Evolutionary conservation across 2,113 vertebrate species (phyloP), one percentile per base, ranked within the genome.

Genomic region (Misgurnus anguillicaudatus): DNA sequence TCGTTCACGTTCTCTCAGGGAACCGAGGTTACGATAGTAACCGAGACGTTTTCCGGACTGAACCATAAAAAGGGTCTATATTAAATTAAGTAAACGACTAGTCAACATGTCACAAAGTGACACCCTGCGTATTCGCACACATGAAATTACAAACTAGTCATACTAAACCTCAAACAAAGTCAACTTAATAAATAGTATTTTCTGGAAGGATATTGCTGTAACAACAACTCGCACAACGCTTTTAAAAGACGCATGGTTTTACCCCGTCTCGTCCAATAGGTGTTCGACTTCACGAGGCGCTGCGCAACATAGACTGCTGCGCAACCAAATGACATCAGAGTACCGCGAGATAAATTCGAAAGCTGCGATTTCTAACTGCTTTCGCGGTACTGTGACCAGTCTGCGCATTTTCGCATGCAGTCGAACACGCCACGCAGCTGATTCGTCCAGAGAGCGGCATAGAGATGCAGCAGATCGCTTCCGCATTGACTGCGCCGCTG

Each of bases 31-130:
- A 60, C 68, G 3, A 21, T 9, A 6, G 17, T 61, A 0, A 6
- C 5, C 85, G 82, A 87, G 82, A 85, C 81, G 39, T 14, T 31
- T 38, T 31, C 0, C 4, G 83, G 88, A 58, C 79, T 41, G 83
- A 85, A 89, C 92, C 91, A 92, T 82, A 6, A 72, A 2, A 2
- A 7, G 4, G n/a, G 0, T 10, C 0, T 2, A 3, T 2, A 17
- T 4, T 24, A n/a, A 8, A 39, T 19, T 0, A 62, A 47, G 0
- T 17, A 1, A 47, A 48, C 41, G 36, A 3, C 14, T 8, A 11
- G 4, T 75, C 19, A 17, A 5, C 0, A 62, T 48, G 62, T 48
- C 36, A 24, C 4, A 1, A 13, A 2, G 21, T 7, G 0, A 17
- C 14, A 45, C 5, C 9, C 6, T 14, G 0, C 58, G 1, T 41